Percentiles rank a stretch among this genome's conserved stretches.
Conservation (phyloP, 2,888 invertebrate genomes). For the Melipona beecheii region DNA sequence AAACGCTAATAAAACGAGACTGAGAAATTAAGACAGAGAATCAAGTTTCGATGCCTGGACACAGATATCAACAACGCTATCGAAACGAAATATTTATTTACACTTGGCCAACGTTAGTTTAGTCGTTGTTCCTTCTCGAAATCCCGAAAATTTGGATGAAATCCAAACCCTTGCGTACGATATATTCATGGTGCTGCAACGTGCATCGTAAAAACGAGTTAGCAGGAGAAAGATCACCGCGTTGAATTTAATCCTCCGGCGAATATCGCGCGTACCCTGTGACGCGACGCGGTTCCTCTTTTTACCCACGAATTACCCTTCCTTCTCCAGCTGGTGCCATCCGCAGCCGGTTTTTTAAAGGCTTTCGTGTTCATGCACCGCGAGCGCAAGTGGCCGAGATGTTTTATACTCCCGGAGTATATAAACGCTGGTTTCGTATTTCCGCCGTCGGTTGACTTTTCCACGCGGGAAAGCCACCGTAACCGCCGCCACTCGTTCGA, state of each 20-base stretch:
- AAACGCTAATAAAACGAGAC: no score
- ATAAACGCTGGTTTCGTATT: constrained; percentile 31
- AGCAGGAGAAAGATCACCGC: neutral
- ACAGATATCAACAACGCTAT: no score
- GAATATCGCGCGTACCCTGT: constrained; percentile 2
- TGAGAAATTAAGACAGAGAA: no score
- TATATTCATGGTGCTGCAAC: neutral
- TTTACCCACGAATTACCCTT: constrained; percentile 15
- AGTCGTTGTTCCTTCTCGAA: no score
- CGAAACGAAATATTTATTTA: no score
- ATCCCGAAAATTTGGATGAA: no score
- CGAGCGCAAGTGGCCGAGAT: constrained; percentile 26
- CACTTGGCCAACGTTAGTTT: no score
- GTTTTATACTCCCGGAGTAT: constrained; percentile 41
- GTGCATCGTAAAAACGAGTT: neutral
- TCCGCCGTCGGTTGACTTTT: constrained; percentile 44
- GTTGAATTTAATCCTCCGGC: constrained; percentile 14
- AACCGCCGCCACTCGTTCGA: neutral
- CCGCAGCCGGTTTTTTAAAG: constrained; percentile 20
- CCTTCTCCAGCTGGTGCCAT: constrained; percentile 16
- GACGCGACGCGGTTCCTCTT: neutral
- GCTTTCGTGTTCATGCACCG: constrained; percentile 32
- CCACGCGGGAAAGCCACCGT: constrained; percentile 23
- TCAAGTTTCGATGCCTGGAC: no score
- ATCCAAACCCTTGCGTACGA: neutral